Conservation (phyloP, 2,113 vertebrate genomes). For the Nannobrachium achirus region DNA sequence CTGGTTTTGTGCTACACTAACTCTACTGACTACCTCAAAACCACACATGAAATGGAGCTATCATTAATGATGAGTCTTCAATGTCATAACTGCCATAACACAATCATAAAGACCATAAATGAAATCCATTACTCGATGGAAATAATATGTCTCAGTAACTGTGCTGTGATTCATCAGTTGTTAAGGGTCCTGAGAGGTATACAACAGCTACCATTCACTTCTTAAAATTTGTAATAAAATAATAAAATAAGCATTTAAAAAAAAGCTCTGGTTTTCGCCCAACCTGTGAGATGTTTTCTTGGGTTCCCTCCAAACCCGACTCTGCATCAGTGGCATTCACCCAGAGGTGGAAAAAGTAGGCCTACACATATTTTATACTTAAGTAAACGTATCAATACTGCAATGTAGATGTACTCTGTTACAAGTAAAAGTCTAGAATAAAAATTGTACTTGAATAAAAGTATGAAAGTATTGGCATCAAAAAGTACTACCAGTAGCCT, state of each 20-base stretch:
- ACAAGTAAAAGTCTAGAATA: too few relatives aligned
- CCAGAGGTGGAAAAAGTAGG: too few relatives aligned
- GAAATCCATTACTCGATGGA: conserved; percentile 32
- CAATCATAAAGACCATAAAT: conserved; percentile 53
- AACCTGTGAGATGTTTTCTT: conserved; percentile 1
- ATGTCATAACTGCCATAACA: conserved; percentile 62
- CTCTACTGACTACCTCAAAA: conserved; percentile 63
- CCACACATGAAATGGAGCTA: conserved; percentile 53
- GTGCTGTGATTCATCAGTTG: conserved; percentile 35
- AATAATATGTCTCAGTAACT: conserved; percentile 28
- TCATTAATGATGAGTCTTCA: conserved; percentile 68
- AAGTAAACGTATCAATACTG: too few relatives aligned
- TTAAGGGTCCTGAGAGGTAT: conserved; percentile 4
- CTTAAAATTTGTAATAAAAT: not conserved
- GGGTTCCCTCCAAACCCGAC: conserved; percentile 4
- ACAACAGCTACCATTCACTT: not conserved
- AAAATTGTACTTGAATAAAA: too few relatives aligned
- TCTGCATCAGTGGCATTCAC: too few relatives aligned
- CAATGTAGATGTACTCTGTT: too few relatives aligned
- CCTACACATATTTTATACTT: too few relatives aligned
- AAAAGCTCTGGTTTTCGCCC: conserved; percentile 8
- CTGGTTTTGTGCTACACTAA: conserved; percentile 57
- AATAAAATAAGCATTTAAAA: too few relatives aligned
- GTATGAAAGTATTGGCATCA: too few relatives aligned
- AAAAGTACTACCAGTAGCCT: too few relatives aligned